Conservation (phyloP, 2,113 vertebrate species). For the Ancistrus triradiatus region DNA sequence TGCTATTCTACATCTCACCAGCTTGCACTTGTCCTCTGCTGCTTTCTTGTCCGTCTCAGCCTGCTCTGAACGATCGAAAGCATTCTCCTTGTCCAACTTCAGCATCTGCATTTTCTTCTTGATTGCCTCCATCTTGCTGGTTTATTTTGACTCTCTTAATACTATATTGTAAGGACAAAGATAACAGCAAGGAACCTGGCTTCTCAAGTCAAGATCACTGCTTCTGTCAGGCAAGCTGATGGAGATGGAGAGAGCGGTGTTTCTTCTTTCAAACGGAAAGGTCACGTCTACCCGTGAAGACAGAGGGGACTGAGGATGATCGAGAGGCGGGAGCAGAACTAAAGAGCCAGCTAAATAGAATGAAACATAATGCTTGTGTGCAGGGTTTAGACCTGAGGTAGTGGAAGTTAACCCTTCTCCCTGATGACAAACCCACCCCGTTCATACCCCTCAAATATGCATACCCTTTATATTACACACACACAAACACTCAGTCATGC, state of each 20-base stretch:
- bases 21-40: constrained; percentile 87
- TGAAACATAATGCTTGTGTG: constrained; percentile 49
- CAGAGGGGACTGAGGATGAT: constrained; percentile 33
- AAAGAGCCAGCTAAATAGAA: constrained; percentile 51
- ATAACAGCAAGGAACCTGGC: background rate
- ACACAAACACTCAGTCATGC: constrained; percentile 7
- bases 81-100: constrained; percentile 93
- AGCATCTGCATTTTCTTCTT: constrained; percentile 99
- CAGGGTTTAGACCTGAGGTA: constrained; percentile 69
- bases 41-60: constrained; percentile 86
- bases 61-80: constrained; percentile 88
- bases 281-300: constrained; percentile 33
- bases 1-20: constrained; percentile 64
- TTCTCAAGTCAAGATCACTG: background rate
- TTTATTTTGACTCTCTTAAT: constrained; percentile 19
- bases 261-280: constrained; percentile 3
- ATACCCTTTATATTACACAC: constrained; percentile 14
- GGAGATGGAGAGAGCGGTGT: background rate
- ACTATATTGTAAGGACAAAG: background rate
- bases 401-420: constrained; percentile 67
- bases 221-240: constrained; percentile 1
- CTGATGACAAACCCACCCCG: constrained; percentile 59
- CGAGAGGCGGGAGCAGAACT: constrained; percentile 18
- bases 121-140: constrained; percentile 87
- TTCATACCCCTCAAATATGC: background rate